Evolutionary conservation across 2,888 invertebrate species (phyloP), one percentile per base, ranked within the genome.

Genomic region (Drosophila nigritarsus): DNA sequence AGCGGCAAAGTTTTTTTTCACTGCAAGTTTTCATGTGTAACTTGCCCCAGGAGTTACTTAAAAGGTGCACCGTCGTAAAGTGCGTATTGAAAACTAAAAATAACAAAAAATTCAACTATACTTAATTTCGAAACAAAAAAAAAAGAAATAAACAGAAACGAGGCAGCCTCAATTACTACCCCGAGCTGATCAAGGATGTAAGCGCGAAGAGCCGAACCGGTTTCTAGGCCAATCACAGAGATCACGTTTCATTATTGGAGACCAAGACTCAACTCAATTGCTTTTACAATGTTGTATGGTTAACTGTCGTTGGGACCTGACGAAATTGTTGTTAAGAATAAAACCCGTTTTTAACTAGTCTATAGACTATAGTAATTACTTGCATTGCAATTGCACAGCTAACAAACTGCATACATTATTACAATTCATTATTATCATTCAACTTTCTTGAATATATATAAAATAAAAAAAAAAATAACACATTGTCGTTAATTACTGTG

Each of bases 1-100:
- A 65, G 59, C 75, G 69, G 51, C 74, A 63, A 60, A 78, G 65
- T 60, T 68, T 67, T 55, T 69, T 62, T 40, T n/a, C n/a, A n/a
- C n/a, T n/a, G n/a, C n/a, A n/a, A n/a, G n/a, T n/a, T n/a, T n/a
- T n/a, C n/a, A n/a, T 59, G 15, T 45, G 24, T 45, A 34, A 38
- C 51, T 60, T 60, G 50, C 70, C 67, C 54, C 53, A 65, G 68
- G 78, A 38, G 38, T 40, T 38, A 68, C 73, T 54, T n/a, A 36
- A 64, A 72, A 72, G 59, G 32, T 73, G 73, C 68, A 49, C 38
- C 73, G 59, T 54, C 67, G 73, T 29, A 45, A 51, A 49, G 64
- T 29, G 51, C 15, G 24, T 45, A 65, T 60, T 54, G 56, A 65
- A 59, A 62, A 59, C 45, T 34, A 45, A 56, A 36, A 53, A 55